These are phyloP conservation scores for Meleagris gallopavo DNA, from an alignment of 2,113 vertebrate genomes.

Conservation along the genomic window DNA sequence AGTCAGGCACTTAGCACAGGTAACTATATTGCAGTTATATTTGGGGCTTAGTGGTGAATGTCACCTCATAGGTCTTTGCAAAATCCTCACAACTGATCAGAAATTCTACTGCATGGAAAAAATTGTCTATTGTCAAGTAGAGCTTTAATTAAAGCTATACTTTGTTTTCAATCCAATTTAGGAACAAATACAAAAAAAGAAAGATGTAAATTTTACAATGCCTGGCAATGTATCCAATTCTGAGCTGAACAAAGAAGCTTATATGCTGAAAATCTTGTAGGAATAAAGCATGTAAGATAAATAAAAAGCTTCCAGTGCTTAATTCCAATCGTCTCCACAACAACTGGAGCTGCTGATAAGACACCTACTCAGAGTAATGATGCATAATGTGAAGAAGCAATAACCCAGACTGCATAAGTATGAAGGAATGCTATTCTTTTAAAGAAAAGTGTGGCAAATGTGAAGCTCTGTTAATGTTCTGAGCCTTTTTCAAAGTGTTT, in stretches of 20 bases:
- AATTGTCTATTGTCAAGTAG: conserved; percentile 53
- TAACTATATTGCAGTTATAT: conserved; percentile 46
- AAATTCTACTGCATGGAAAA: conserved; percentile 29
- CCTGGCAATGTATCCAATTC: conserved; percentile 75
- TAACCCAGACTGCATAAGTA: conserved; percentile 71
- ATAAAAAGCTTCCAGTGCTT: conserved; percentile 81
- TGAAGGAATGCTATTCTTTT: conserved; percentile 73
- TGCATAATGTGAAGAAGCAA: conserved; percentile 79
- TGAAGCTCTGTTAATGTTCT: conserved; percentile 65
- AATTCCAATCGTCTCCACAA: conserved; percentile 80
- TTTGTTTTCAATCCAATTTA: conserved; percentile 82
- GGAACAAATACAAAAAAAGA: conserved; percentile 74
- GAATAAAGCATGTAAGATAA: conserved; percentile 81
- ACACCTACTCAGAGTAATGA: conserved; percentile 81
- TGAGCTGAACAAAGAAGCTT: conserved; percentile 80
- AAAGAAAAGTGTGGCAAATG: conserved; percentile 71
- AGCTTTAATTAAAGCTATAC: conserved; percentile 78
- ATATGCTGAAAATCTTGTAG: conserved; percentile 80
- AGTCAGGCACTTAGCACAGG: conserved; percentile 33
- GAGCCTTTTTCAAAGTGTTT: conserved; percentile 75
- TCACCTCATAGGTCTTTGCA: conserved; percentile 45
- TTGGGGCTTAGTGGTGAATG: conserved; percentile 34
- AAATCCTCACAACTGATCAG: conserved; percentile 60
- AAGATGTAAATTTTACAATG: conserved; percentile 80
- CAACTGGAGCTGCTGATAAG: conserved; percentile 84